Conservation (phyloP, 2,797 vertebrate genomes). For the Hippopotamyrus pictus region DNA sequence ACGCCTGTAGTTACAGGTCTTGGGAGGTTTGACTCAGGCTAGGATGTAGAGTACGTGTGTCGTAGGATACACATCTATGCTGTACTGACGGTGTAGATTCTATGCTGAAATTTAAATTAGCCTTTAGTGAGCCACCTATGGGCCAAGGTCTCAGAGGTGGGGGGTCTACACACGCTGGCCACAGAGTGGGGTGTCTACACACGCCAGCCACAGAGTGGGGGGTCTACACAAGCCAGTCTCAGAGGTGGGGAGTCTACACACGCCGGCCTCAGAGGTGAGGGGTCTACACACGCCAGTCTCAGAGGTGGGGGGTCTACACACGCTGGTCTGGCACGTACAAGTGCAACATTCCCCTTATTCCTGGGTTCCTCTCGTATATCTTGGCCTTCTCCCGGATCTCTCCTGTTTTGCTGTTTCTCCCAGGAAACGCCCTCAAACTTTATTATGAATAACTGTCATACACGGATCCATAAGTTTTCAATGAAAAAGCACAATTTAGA, state of each 20-base stretch:
- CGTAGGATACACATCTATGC: neutral
- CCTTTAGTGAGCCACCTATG: neutral
- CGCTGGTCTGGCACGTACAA: neutral
- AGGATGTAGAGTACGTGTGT: neutral
- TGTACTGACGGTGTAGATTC: neutral
- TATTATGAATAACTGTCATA: neutral
- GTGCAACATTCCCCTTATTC: neutral
- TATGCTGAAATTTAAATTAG: neutral
- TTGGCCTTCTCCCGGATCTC: neutral
- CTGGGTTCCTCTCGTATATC: neutral
- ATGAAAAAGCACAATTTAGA: neutral
- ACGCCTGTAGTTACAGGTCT: neutral
- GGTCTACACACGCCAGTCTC: neutral
- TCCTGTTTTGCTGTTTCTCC: neutral
- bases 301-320: neutral
- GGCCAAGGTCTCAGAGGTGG: neutral
- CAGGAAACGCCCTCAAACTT: neutral
- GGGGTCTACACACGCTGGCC: too few species aligned
- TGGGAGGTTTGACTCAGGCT: neutral
- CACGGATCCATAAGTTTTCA: neutral
- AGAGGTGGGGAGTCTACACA: too few species aligned
- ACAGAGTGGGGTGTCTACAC: too few species aligned
- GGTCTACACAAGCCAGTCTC: too few species aligned
- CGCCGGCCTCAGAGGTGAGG: too few species aligned
- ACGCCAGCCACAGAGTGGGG: too few species aligned